Base-by-base conservation (phyloP, 2,797 vertebrate species). In the Parauchenoglanis punctatus region DNA sequence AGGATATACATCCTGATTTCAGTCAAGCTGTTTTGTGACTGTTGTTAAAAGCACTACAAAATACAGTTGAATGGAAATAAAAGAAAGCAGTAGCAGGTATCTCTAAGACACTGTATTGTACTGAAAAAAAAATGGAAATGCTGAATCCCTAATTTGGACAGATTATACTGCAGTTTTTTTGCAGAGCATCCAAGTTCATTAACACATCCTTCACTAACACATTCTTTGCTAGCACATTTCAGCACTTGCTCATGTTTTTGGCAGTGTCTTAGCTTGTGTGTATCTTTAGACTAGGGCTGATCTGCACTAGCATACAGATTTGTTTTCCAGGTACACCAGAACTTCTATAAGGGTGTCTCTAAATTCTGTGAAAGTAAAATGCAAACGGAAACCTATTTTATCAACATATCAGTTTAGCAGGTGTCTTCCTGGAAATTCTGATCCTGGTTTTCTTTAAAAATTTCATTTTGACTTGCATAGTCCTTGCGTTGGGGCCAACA, bases 191-290 rank as follows among this genome's bases (percentile, higher is more conserved):
- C 80, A 82, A 49, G 15, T 28, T 81, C 23, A 63, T 81, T 63
- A 63, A 44, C 78, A 63, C 58, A n/a, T 81, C 40, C 56, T 63
- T 82, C 81, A 28, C 61, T 67, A 49, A 82, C 81, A 67, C 61
- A 31, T 82, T 49, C 40, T 28, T 65, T 28, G 12, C 40, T 52
- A 61, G 58, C 44, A 28, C 61, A 67, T 67, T 25, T 61, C 20
- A 35, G 54, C 54, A 40, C 77, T 40, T 54, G 54, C 78, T 82
- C 81, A n/a, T 52, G 59, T 65, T 82, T 82, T 49, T 67, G 81
- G 59, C 40, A 65, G 23, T 1, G 25, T 49, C 25, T 67, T 65
- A 10, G 40, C 80, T 49, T 52, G 15, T 28, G 61, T 12, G 7
- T 65, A 67, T 82, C 81, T 82, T 65, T 49, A 82, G 59, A 49